These are phyloP conservation scores for Cinclus mexicanus DNA, from an alignment of 2,113 vertebrate species.

Conservation along the genomic window DNA sequence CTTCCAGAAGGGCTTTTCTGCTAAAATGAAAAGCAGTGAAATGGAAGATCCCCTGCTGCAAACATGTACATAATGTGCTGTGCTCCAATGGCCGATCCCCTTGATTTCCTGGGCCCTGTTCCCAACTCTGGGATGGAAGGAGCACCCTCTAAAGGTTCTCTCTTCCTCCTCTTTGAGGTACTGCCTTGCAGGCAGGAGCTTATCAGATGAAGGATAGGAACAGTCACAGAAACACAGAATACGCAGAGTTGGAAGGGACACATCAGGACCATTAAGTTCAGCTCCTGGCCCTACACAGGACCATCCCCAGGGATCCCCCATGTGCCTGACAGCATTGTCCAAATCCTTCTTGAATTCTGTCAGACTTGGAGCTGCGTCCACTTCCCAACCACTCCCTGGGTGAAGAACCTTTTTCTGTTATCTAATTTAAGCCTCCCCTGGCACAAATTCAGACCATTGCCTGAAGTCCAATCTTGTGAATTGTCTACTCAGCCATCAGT, in stretches of 20 bases:
- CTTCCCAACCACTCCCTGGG: neutral
- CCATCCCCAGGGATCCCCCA: neutral
- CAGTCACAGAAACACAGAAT: neutral
- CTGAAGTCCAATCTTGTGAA: neutral
- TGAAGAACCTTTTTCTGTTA: neutral
- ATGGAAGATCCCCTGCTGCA: neutral
- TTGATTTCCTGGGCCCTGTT: neutral
- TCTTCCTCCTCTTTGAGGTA: neutral
- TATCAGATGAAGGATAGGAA: neutral
- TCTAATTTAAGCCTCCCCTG: neutral
- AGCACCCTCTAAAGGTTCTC: neutral
- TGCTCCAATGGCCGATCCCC: neutral
- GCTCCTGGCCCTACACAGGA: no score
- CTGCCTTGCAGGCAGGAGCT: neutral
- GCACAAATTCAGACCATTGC: neutral
- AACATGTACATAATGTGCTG: neutral
- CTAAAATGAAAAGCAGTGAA: neutral
- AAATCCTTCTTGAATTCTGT: neutral
- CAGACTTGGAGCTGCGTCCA: neutral
- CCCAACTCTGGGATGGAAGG: neutral
- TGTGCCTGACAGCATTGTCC: neutral
- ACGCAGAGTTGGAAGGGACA: neutral
- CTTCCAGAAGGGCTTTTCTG: neutral
- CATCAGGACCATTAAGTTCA: neutral
- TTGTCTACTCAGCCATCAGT: neutral